Conservation (phyloP, 1,140 invertebrate species). For the Planococcus citri region DNA sequence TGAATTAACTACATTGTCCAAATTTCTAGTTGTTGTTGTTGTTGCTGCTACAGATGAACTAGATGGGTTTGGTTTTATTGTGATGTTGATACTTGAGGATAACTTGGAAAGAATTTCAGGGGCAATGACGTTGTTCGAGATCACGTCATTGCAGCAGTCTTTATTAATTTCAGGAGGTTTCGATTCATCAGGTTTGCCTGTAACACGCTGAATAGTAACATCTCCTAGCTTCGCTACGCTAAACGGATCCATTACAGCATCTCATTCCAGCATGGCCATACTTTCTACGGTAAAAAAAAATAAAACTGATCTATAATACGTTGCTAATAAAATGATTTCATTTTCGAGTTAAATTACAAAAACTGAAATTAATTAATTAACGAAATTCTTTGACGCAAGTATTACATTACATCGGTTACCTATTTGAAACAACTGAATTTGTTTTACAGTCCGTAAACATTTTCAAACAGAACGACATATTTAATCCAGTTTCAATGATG, state of each 20-base stretch:
- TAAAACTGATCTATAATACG: neutral
- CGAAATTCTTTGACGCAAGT: no score
- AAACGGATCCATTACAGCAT: constrained; percentile 29
- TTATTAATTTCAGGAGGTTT: neutral
- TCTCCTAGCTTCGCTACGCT: constrained; percentile 39
- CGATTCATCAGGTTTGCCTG: constrained; percentile 23
- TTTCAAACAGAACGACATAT: no score
- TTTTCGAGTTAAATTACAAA: no score
- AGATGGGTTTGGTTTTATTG: neutral
- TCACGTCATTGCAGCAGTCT: neutral
- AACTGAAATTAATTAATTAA: no score
- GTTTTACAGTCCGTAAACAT: no score
- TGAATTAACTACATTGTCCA: no score
- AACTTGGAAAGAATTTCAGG: neutral
- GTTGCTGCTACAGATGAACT: no score
- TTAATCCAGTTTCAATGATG: no score
- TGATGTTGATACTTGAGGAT: neutral
- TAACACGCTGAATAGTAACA: constrained; percentile 40
- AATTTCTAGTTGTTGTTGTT: no score
- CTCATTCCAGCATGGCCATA: neutral
- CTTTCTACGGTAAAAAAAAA: neutral
- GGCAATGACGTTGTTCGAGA: neutral
- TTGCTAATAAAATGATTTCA: no score
- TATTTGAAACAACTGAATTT: no score
- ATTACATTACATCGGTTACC: no score